Conservation (phyloP, 2,113 vertebrate species). For the Camelus bactrianus region DNA sequence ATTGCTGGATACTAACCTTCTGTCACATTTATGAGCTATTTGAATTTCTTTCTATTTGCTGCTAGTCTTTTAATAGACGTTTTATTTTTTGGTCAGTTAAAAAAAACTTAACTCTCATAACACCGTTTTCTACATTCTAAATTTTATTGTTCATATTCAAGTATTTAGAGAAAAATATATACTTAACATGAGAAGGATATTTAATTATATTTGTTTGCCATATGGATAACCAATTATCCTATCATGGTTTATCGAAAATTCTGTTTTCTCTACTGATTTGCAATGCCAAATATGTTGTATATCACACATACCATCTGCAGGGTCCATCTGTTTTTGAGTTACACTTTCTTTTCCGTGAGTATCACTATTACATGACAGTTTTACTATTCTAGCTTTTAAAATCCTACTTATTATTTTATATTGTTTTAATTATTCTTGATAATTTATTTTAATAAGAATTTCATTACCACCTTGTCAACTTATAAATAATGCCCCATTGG, state of each 20-base stretch:
- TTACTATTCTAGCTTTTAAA: neutral
- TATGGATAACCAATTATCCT: slow-evolving; percentile 8
- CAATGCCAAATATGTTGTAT: neutral
- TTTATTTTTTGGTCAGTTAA: neutral
- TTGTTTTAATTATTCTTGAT: neutral
- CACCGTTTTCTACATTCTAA: neutral
- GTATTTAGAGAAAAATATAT: neutral
- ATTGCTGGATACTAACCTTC: neutral
- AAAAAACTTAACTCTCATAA: neutral
- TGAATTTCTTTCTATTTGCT: neutral
- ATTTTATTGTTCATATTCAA: neutral
- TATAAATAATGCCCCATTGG: neutral
- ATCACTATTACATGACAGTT: neutral
- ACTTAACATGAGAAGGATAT: neutral
- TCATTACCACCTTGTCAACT: neutral
- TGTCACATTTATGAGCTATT: neutral
- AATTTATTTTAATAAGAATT: neutral
- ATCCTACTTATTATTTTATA: neutral
- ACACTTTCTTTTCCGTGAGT: neutral
- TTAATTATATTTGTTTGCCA: slow-evolving; percentile 45
- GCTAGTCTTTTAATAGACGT: neutral
- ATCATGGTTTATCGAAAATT: neutral
- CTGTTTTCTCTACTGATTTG: neutral
- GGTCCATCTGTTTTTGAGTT: neutral
- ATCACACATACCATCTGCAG: neutral